Base-by-base conservation (phyloP, 2,797 vertebrate genomes). In the Gephyroberyx darwinii region DNA sequence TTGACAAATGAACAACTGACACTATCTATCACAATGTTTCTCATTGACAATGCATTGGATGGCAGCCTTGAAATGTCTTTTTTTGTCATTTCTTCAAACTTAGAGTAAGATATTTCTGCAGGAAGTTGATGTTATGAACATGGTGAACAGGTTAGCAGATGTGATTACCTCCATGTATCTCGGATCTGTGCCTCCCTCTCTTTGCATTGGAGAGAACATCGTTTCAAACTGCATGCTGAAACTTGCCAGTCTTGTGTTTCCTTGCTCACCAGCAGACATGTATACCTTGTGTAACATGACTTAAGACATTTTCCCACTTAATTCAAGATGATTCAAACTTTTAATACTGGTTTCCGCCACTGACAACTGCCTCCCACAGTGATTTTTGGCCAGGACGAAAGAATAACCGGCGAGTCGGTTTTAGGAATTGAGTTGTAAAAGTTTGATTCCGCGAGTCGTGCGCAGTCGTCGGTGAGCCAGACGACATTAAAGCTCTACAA, bases 381-480 rank as follows among this genome's bases (percentile, higher is more conserved):
- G 43, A 69, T 41, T 73, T 78, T 66, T 47, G 52, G 53, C 59
- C 17, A 58, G 59, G 4, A 16, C 20, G 5, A 39, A 26, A 51
- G 2, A 70, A 33, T 7, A 26, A 43, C 8, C 7, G 31, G 22
- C 12, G 41, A 78, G 52, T 65, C 16, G 5, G 7, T 52, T 77
- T 82, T 67, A 39, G 64, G 74, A 78, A 53, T 0, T 3, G 14
- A 45, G 43, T 45, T 16, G 43, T 5, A 16, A 5, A 16, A 45
- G 14, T 74, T 88, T 84, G 87, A 75, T 89, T 85, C 64, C 67
- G 22, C 55, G 54, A 35, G 75, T 61, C 61, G 74, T 73, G 65
- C 19, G 14, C 52, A 62, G 51, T 59, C 77, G 76, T 77, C 10
- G 2, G 67, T 13, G 63, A 72, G 71, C 39, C 33, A 17, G 53